Percentiles rank a stretch among this genome's conserved stretches.
phyloP scores from a whole-genome alignment of 1,140 invertebrate genomes.

The Cotesia glomerata region DNA sequence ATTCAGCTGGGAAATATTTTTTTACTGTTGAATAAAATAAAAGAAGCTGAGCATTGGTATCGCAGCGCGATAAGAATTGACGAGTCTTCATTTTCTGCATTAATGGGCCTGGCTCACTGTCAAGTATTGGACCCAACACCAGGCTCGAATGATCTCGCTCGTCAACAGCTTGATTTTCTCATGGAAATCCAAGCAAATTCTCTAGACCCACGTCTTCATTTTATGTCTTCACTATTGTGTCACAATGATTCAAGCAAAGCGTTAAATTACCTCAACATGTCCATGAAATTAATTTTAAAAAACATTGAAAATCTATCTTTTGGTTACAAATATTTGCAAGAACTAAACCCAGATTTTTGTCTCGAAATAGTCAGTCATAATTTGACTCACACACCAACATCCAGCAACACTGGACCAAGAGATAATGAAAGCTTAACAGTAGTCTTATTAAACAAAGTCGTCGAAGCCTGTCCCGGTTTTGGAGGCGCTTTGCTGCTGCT shows the following conservation, averaged over 20 bases:
- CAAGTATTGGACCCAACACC: slow-evolving; percentile 70
- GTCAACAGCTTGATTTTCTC: slow-evolving; percentile 86
- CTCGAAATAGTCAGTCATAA: slow-evolving; percentile 81
- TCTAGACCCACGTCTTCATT: slow-evolving; percentile 67
- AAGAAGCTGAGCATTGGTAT: slow-evolving; percentile 81
- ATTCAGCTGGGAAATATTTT: slow-evolving; percentile 83
- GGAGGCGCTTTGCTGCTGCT: slow-evolving; percentile 76
- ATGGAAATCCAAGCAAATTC: slow-evolving; percentile 78
- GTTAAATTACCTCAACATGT: slow-evolving; percentile 72
- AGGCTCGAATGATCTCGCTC: slow-evolving; percentile 70
- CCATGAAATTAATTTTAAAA: slow-evolving; percentile 74
- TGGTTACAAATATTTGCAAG: slow-evolving; percentile 76
- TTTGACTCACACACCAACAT: slow-evolving; percentile 66
- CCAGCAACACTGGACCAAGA: slow-evolving; percentile 4
- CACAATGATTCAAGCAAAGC: slow-evolving; percentile 68
- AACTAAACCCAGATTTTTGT: slow-evolving; percentile 86
- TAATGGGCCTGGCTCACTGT: slow-evolving; percentile 82
- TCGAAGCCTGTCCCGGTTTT: slow-evolving; percentile 82
- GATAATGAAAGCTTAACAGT: slow-evolving; percentile 65
- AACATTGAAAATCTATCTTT: slow-evolving; percentile 70
- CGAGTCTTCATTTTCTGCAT: slow-evolving; percentile 78
- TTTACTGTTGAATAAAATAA: slow-evolving; percentile 73
- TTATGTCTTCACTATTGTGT: slow-evolving; percentile 73
- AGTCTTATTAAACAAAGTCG: slow-evolving; percentile 75
- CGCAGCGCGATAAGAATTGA: slow-evolving; percentile 82